Base-by-base conservation (phyloP, 92 coral and sea anemone genomes). In the Desmophyllum pertusum region DNA sequence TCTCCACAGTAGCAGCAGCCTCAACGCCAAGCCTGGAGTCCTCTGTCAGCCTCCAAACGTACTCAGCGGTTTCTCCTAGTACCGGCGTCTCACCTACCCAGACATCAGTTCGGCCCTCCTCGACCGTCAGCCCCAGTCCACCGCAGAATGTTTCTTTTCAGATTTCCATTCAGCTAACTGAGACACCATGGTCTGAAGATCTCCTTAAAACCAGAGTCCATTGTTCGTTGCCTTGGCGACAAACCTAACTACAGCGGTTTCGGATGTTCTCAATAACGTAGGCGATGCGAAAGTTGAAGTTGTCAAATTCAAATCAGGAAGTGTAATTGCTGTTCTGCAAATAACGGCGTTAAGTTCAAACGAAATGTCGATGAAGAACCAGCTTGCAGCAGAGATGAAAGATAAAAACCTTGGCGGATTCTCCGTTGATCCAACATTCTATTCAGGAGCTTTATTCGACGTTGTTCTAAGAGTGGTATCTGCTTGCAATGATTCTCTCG, bases 241-340 rank as follows among this genome's bases (percentile, higher is more conserved):
- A 25, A 73, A 74, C 81, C 43, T 83, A 23, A 75, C 81, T 15
- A 21, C 52, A 63, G 63, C 66, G 19, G 66, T 83, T 30, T 55
- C 39, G 19, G 29, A 40, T 40, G 69, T 70, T 31, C 10, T 81
- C 15, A 83, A 74, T 9, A 63, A 7, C 19, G 81, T 73, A 3
- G 81, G 63, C 9, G 30, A 83, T 5, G 81, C 75, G 0, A 43
- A 10, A 10, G 74, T 63, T 19, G 75, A 73, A 31, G 63, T 83
- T 46, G 39, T 83, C 7, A 75, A 64, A 46, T 75, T 83, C 66
- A 83, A 75, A 27, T 81, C 81, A 7, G 87, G 87, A 43, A 83
- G 87, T 66, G 73, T 74, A 2, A 73, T 83, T n/a, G 87, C 87
- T 8, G 65, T 75, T 37, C 33, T 83, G 10, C 37, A 83, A 13